Base-by-base conservation (phyloP, 2,113 vertebrate genomes). In the Colistium nudipinnis region DNA sequence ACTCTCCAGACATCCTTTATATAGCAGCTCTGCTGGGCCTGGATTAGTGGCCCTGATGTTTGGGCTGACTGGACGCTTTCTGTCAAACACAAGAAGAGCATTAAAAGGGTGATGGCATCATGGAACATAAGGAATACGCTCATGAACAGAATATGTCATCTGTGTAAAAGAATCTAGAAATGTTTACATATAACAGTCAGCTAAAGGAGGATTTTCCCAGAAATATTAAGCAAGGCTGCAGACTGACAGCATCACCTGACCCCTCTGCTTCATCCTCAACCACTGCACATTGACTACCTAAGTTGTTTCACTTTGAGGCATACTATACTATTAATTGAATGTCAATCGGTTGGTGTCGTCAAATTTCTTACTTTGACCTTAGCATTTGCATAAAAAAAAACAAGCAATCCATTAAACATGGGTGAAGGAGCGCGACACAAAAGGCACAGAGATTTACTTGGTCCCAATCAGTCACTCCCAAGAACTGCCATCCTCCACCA, bases 1-100 rank as follows among this genome's bases (percentile, higher is more conserved):
- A 30, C 43, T 56, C 68, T 67, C 48, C 36, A 64, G 24, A 36
- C 68, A 69, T 60, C 52, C 62, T 56, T 61, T 76, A 76, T 72
- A 72, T 75, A 76, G 71, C 47, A 31, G 27, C 35, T 12, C 24
- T 17, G 41, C 38, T 3, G 20, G 65, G 54, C 54, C 44, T 62
- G 54, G 63, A 54, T 59, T 31, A 36, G 38, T 39, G 48, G 47
- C 56, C 24, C 43, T 70, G 14, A 31, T 62, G 48, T 80, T 33
- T 72, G 30, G 25, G 30, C 28, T 41, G 17, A 9, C 51, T 41
- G 36, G 2, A 44, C 36, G 7, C 22, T 59, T 20, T 41, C 14
- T 31, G 8, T 31, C 30, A 31, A 14, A 16, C 30, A 53, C 8
- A 33, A 56, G 60, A 27, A 4, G 27, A 47, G 25, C 13, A 12